Conservation (phyloP, 2,888 invertebrate genomes). For the Chalcis sispes region DNA sequence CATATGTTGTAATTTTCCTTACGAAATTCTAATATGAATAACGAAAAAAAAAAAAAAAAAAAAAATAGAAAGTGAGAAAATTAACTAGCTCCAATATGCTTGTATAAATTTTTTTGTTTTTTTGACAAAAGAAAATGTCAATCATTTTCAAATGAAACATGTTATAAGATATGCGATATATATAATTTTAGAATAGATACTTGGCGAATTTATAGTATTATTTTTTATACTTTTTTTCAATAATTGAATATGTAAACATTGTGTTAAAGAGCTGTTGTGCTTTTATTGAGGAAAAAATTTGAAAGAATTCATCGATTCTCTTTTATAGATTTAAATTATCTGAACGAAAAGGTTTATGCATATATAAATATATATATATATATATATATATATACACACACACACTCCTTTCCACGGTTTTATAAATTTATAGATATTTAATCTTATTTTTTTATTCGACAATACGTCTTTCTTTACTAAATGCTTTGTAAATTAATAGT, state of each 20-base stretch:
- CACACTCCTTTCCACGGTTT: too few relatives aligned
- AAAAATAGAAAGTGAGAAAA: slow-evolving; percentile 7
- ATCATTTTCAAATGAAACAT: slow-evolving; percentile 36
- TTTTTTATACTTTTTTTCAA: slow-evolving; percentile 64
- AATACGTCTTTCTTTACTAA: too few relatives aligned
- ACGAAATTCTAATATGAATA: neutral
- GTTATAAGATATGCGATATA: slow-evolving; percentile 34
- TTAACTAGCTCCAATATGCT: slow-evolving; percentile 1
- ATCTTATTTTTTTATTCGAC: too few relatives aligned
- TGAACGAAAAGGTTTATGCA: slow-evolving; percentile 24
- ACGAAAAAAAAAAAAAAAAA: neutral
- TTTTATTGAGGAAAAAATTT: neutral
- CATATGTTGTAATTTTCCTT: slow-evolving; percentile 13
- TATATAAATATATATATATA: neutral
- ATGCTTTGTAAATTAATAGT: too few relatives aligned
- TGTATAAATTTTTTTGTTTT: slow-evolving; percentile 22
- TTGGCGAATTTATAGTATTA: slow-evolving; percentile 67
- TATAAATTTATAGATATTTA: too few relatives aligned
- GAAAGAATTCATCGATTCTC: too few relatives aligned
- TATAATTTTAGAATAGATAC: slow-evolving; percentile 51
- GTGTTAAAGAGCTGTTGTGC: slow-evolving; percentile 47
- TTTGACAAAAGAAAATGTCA: slow-evolving; percentile 41
- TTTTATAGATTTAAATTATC: too few relatives aligned
- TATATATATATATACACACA: too few relatives aligned
- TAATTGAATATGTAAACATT: slow-evolving; percentile 61